A percentile compares a stretch with the other conserved stretches of the same genome.
Evolutionary conservation across 2,888 invertebrate species (phyloP).

Genomic region (Megastigmus dorsalis): DNA sequence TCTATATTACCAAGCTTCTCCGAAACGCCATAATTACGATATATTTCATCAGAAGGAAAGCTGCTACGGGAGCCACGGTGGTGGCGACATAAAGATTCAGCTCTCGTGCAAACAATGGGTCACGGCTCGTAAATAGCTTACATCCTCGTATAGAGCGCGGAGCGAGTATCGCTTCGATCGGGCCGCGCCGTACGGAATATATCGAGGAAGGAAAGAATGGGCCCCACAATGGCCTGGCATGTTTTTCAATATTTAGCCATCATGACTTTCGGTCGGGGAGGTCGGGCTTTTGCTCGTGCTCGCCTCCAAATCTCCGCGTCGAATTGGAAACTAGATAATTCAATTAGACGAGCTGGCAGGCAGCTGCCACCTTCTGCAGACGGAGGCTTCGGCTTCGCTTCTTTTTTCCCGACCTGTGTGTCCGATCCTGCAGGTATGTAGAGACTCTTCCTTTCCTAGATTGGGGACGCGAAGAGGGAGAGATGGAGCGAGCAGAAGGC

Average conservation of each 20-base stretch:
- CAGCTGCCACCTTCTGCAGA: conserved; percentile 68
- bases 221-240: conserved; percentile 70
- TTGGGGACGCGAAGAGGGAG: not conserved
- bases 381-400: conserved; percentile 7
- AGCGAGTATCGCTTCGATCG: not conserved
- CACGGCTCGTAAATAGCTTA: conserved; percentile 47
- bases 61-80: conserved; percentile 5
- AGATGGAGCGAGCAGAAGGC: not conserved
- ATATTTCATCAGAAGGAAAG: no score
- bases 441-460: not conserved
- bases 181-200: conserved; percentile 44
- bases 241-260: conserved; percentile 75
- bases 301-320: conserved; percentile 73
- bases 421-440: conserved; percentile 9
- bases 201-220: conserved; percentile 57
- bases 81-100: conserved; percentile 57
- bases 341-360: conserved; percentile 73
- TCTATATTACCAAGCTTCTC: no score
- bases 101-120: conserved; percentile 61
- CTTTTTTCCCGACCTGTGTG: not conserved
- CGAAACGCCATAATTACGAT: no score
- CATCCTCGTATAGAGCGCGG: not conserved
- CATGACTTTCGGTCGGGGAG: conserved; percentile 72
- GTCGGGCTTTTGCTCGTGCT: no score
- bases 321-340: conserved; percentile 74